phyloP scores from a whole-genome alignment of 2,113 vertebrate species.

The Thalassarche chlororhynchos region DNA sequence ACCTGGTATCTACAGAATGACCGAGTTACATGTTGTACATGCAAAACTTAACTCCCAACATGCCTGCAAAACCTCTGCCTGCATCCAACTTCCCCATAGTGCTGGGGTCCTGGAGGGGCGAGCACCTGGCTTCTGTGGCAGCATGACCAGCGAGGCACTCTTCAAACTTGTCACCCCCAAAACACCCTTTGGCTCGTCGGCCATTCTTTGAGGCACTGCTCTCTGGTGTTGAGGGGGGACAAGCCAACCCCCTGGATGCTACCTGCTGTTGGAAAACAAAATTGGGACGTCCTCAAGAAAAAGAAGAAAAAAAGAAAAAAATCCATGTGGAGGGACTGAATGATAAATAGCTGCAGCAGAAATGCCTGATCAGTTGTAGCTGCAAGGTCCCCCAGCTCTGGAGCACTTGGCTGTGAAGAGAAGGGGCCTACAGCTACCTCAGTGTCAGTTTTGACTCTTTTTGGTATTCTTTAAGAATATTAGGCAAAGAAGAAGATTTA shows the following conservation, averaged over 20 bases:
- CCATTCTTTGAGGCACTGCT: neutral
- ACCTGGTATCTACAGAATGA: neutral
- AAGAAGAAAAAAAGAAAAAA: neutral
- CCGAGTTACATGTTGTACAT: neutral
- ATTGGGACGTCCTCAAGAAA: neutral
- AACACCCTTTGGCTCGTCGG: neutral
- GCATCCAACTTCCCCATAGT: neutral
- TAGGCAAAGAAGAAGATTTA: neutral
- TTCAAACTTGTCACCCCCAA: neutral
- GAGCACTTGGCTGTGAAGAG: neutral
- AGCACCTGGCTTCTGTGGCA: neutral
- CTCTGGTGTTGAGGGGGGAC: neutral
- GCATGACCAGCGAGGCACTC: neutral
- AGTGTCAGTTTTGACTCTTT: neutral
- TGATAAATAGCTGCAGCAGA: neutral
- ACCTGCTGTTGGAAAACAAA: neutral
- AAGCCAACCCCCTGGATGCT: neutral
- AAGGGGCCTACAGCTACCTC: neutral
- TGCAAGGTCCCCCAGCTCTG: neutral
- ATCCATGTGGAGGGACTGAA: neutral
- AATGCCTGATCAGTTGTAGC: neutral
- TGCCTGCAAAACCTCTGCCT: neutral
- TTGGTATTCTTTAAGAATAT: neutral
- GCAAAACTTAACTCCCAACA: neutral
- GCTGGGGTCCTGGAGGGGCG: rapidly evolving